Evolutionary conservation across 2,113 vertebrate species (phyloP).

Genomic region (Heteronetta atricapilla): DNA sequence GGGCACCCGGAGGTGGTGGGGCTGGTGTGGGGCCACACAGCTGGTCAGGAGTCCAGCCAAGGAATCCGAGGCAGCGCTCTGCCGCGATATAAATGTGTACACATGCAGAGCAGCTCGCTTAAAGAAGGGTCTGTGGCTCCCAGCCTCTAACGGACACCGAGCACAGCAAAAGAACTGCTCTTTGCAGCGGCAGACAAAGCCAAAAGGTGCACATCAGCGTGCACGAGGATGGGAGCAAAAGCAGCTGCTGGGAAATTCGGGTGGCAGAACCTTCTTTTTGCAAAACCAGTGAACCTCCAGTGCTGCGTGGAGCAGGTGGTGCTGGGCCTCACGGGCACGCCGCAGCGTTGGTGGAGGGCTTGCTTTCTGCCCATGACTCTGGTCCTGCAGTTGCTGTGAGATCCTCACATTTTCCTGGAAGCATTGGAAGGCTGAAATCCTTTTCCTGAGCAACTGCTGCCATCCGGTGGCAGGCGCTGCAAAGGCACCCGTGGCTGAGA

Average conservation of each 20-base stretch:
- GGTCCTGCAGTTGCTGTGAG: rapidly evolving
- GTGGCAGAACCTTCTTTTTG: neutral
- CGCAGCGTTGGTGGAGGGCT: rapidly evolving
- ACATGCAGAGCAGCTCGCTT: neutral
- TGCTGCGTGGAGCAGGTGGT: neutral
- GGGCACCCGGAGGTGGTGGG: neutral
- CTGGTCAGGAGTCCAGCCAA: neutral
- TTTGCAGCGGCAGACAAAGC: neutral
- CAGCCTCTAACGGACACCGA: neutral
- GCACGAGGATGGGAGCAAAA: no score
- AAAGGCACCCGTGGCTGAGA: neutral
- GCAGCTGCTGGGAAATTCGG: neutral
- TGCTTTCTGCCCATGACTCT: neutral
- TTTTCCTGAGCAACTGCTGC: constrained; percentile 15
- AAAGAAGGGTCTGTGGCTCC: neutral
- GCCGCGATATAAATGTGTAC: neutral
- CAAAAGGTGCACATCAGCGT: neutral
- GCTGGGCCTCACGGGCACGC: neutral
- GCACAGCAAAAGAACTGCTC: rapidly evolving
- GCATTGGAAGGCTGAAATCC: rapidly evolving
- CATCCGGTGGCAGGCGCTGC: constrained; percentile 3
- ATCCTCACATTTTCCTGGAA: neutral
- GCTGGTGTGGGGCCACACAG: neutral
- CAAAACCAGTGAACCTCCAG: neutral
- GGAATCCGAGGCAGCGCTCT: neutral